A percentile compares a stretch with the other conserved stretches of the same genome.
These are phyloP conservation scores for Hephaestus fuliginosus DNA, from an alignment of 2,797 vertebrate genomes.

Conservation along the genomic window DNA sequence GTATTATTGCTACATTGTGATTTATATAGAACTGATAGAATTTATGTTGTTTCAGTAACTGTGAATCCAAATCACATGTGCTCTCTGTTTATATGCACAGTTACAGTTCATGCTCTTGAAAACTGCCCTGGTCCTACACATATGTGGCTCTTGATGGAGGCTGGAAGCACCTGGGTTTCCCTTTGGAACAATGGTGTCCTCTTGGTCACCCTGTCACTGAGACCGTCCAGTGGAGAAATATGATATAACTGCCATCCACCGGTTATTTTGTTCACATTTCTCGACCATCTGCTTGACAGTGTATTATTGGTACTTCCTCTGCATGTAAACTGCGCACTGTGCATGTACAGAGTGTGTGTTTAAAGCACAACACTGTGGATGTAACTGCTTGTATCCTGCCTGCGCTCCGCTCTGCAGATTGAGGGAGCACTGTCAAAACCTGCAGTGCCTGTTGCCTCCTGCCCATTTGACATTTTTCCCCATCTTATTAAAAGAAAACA, in stretches of 20 bases:
- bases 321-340: not conserved
- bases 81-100: not conserved
- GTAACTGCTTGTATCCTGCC: conserved; percentile 10
- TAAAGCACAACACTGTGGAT: not conserved
- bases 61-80: not conserved
- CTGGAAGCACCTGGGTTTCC: conserved; percentile 80
- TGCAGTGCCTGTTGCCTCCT: conserved; percentile 56
- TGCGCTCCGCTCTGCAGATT: not conserved
- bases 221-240: conserved; percentile 14
- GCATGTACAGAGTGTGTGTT: conserved; percentile 29
- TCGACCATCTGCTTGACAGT: conserved; percentile 37
- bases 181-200: conserved; percentile 70
- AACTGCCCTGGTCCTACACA: conserved; percentile 13
- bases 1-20: not conserved
- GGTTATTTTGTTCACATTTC: conserved; percentile 64
- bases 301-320: conserved; percentile 68
- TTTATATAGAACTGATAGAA: conserved; percentile 2
- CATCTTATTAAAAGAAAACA: conserved; percentile 23
- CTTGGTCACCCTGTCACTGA: conserved; percentile 47
- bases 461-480: conserved; percentile 21
- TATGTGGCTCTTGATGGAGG: conserved; percentile 2
- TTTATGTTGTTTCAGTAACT: not conserved
- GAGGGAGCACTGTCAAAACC: conserved; percentile 16
- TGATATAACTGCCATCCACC: conserved; percentile 45
- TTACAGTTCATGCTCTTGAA: conserved; percentile 12